Conservation (phyloP, 1,140 invertebrate species). For the Lucilia cuprina region DNA sequence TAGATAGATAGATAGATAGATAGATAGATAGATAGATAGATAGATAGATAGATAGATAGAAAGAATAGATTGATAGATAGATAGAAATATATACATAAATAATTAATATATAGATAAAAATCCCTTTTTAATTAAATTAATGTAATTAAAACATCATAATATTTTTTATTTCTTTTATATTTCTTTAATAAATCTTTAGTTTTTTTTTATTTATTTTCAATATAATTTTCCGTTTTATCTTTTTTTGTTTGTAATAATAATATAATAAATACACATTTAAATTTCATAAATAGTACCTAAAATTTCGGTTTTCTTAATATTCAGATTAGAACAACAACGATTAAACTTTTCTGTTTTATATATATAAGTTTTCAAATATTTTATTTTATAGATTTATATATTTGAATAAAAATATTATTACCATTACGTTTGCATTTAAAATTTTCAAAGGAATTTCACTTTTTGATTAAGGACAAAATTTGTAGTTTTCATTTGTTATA, state of each 20-base stretch:
- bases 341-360: background rate
- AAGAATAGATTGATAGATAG: too few species aligned
- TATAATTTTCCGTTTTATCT: background rate
- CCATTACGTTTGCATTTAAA: background rate
- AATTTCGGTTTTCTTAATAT: background rate
- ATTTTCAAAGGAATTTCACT: background rate
- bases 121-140: too few species aligned
- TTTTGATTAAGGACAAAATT: background rate
- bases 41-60: too few species aligned
- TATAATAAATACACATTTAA: background rate
- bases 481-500: background rate
- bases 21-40: too few species aligned
- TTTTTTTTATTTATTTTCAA: slow-evolving; percentile 17
- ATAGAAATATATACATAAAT: too few species aligned
- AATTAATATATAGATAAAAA: too few species aligned
- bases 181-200: background rate
- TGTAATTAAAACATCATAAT: too few species aligned
- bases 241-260: background rate
- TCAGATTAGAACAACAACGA: background rate
- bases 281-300: slow-evolving; percentile 5
- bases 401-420: background rate
- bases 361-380: background rate
- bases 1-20: too few species aligned
- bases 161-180: too few species aligned
- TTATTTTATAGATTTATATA: background rate